These are phyloP conservation scores for Amphiprion clarkii DNA, from an alignment of 2,797 vertebrate genomes.

Conservation along the genomic window DNA sequence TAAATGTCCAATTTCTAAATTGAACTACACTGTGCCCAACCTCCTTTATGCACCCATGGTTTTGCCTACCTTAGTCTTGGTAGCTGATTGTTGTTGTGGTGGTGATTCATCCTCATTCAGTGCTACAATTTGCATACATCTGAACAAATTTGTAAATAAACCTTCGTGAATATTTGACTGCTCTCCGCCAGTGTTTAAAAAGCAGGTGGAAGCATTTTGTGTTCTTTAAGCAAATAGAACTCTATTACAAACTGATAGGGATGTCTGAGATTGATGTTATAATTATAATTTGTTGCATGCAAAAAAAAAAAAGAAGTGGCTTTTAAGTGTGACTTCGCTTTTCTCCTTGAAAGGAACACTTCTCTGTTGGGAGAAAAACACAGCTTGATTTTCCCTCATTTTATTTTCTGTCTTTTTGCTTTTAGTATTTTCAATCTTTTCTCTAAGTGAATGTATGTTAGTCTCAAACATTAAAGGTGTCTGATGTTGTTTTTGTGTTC, in stretches of 20 bases:
- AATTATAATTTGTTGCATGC: not conserved
- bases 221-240: conserved; percentile 2
- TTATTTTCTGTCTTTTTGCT: not conserved
- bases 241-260: not conserved
- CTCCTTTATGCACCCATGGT: conserved; percentile 7
- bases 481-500: not conserved
- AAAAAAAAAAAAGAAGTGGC: not conserved
- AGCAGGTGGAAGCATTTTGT: not conserved
- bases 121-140: conserved; percentile 25
- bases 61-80: conserved; percentile 23
- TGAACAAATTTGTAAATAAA: conserved; percentile 23
- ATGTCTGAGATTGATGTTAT: conserved; percentile 12
- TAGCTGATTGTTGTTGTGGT: conserved; percentile 29
- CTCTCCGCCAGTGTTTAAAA: conserved; percentile 1
- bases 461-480: not conserved
- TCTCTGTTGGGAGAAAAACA: conserved; percentile 1
- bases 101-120: conserved; percentile 15
- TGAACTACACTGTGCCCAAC: conserved; percentile 12
- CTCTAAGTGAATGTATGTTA: not conserved
- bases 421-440: not conserved
- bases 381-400: not conserved
- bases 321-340: conserved; percentile 14
- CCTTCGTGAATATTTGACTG: not conserved
- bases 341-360: conserved; percentile 23
- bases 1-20: conserved; percentile 21